A percentile compares a stretch with the other conserved stretches of the same genome.
These are phyloP conservation scores for Acanthochromis polyacanthus DNA, from an alignment of 2,113 vertebrate species.

Conservation along the genomic window DNA sequence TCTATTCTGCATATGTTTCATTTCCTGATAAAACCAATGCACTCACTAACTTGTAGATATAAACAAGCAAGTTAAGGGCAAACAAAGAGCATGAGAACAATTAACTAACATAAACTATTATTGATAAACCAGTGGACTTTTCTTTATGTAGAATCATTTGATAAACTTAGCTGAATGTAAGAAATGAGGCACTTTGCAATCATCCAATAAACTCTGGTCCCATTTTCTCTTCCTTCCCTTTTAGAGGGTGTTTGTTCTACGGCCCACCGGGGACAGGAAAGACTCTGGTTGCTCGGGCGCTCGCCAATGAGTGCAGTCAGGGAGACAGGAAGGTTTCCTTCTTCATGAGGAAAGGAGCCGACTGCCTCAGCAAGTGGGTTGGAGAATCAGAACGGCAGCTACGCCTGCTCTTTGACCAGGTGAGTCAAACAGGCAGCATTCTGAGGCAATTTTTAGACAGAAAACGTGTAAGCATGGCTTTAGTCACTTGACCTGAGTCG, in stretches of 20 bases:
- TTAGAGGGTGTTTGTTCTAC: constrained; percentile 98
- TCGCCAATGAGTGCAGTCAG: constrained; percentile 98
- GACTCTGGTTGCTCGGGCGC: constrained; percentile 97
- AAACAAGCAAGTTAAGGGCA: not conserved
- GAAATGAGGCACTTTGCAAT: not conserved
- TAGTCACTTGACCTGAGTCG: not conserved
- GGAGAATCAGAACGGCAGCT: constrained; percentile 98
- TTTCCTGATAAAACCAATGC: too few relatives aligned
- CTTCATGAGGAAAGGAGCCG: constrained; percentile 99
- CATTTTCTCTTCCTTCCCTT: constrained; percentile 43
- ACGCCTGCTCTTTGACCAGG: constrained; percentile 98
- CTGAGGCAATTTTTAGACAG: not conserved
- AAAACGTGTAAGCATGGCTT: not conserved
- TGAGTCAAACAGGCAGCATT: constrained; percentile 67
- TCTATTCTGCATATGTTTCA: too few relatives aligned
- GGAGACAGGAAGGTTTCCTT: constrained; percentile 98
- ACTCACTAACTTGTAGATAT: too few relatives aligned
- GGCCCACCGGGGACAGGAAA: constrained; percentile 98
- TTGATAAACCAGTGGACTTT: constrained; percentile 2
- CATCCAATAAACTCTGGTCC: not conserved
- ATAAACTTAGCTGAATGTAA: not conserved
- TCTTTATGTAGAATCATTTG: not conserved
- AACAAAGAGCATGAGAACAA: not conserved
- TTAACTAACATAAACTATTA: not conserved
- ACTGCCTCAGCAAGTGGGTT: constrained; percentile 99